These are phyloP conservation scores for Vultur gryphus DNA, from an alignment of 2,797 vertebrate genomes.

Conservation along the genomic window DNA sequence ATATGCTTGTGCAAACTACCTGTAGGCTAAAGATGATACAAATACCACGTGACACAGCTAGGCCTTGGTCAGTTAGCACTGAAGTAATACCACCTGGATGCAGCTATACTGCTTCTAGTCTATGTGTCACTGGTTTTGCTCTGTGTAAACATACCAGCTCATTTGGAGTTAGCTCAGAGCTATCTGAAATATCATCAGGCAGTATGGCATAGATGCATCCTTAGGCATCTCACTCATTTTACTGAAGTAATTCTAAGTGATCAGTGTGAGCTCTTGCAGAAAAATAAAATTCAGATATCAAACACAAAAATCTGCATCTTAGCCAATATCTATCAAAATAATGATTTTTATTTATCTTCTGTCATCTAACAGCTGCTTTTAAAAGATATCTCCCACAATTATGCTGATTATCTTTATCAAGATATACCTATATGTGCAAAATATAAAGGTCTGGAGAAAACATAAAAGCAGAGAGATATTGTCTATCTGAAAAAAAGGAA, in stretches of 20 bases:
- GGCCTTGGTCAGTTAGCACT: neutral
- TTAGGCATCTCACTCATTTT: neutral
- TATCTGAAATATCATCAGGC: neutral
- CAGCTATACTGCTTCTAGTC: neutral
- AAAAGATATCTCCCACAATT: neutral
- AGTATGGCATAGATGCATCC: neutral
- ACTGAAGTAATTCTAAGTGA: neutral
- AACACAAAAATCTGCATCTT: neutral
- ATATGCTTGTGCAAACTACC: neutral
- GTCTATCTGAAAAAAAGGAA: neutral
- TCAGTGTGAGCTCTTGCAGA: neutral
- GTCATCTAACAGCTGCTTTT: neutral
- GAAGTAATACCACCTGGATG: neutral
- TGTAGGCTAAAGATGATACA: neutral
- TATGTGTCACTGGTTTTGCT: neutral
- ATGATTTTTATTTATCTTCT: neutral
- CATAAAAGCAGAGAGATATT: neutral
- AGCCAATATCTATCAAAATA: neutral
- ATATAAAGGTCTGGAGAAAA: neutral
- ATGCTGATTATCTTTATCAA: neutral
- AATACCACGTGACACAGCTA: accelerated
- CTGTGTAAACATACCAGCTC: neutral
- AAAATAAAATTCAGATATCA: neutral
- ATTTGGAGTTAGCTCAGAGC: neutral
- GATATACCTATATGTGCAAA: neutral